A percentile compares a stretch with the other conserved stretches of the same genome.
Evolutionary conservation across 2,888 invertebrate species (phyloP).

Genomic region (Loripinus fragilis): DNA sequence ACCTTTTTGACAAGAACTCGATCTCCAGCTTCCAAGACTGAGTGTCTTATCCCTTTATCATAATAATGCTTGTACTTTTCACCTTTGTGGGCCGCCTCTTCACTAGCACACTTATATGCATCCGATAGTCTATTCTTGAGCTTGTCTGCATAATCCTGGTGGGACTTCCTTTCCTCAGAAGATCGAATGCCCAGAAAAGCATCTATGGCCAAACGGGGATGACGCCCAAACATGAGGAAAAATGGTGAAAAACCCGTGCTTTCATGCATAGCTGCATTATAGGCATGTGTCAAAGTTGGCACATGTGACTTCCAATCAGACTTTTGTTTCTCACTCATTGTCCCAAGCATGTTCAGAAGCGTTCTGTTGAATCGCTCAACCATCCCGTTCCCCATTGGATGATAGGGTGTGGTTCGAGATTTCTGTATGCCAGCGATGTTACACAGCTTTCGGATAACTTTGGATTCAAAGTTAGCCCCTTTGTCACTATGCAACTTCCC

Average conservation of each 20-base stretch:
- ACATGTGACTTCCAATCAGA: neutral
- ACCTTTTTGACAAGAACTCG: constrained; percentile 4
- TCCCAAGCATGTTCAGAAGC: constrained; percentile 9
- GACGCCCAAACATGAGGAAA: constrained; percentile 5
- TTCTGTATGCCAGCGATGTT: constrained; percentile 31
- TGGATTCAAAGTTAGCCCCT: constrained; percentile 38
- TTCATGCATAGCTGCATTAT: constrained; percentile 7
- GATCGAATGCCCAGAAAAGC: constrained; percentile 7
- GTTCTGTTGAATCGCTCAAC: constrained; percentile 9
- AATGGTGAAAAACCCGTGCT: constrained; percentile 7
- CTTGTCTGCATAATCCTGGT: neutral
- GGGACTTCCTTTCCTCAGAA: constrained; percentile 13
- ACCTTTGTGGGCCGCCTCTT: neutral
- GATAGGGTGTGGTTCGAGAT: constrained; percentile 34
- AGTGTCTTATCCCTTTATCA: neutral
- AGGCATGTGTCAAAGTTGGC: neutral
- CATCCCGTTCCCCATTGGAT: constrained; percentile 10
- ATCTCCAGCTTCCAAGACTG: constrained; percentile 2
- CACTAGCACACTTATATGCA: neutral
- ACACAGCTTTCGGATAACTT: constrained; percentile 35
- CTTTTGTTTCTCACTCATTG: constrained; percentile 10
- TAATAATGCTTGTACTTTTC: constrained; percentile 6
- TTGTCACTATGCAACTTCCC: constrained; percentile 36
- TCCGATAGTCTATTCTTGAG: neutral
- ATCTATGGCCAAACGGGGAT: constrained; percentile 9